phyloP scores from a whole-genome alignment of 2,797 vertebrate species.

The Enteromius radiatus region DNA sequence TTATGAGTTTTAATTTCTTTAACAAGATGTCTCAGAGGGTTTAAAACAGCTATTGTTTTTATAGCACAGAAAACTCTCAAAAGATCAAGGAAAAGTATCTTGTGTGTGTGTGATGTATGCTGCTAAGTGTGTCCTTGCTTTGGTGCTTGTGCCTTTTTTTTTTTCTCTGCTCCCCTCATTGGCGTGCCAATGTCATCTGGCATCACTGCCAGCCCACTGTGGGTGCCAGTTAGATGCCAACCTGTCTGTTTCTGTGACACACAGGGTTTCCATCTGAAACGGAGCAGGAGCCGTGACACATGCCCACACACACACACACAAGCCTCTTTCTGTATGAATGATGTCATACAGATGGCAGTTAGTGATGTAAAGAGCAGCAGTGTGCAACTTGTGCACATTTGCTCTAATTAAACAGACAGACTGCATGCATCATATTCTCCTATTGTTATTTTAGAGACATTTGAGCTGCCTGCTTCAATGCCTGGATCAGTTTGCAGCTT shows the following conservation, averaged over 20 bases:
- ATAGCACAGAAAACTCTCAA: constrained; percentile 3
- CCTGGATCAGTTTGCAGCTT: not conserved
- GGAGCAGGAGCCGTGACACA: not conserved
- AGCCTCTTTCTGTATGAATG: not conserved
- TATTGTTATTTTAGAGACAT: constrained; percentile 3
- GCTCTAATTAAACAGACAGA: not conserved
- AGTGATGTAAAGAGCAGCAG: not conserved
- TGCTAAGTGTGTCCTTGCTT: constrained; percentile 7
- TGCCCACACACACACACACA: not conserved
- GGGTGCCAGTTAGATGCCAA: constrained; percentile 31
- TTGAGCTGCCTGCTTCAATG: not conserved
- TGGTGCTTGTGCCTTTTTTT: not conserved
- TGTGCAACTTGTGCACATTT: not conserved
- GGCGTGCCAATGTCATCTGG: constrained; percentile 38
- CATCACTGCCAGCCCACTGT: not conserved
- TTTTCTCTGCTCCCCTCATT: not conserved
- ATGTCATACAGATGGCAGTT: not conserved
- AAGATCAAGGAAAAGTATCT: not conserved
- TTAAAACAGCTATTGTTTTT: not conserved
- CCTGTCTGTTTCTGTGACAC: constrained; percentile 31
- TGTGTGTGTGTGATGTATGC: not conserved
- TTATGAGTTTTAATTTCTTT: not conserved
- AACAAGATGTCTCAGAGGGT: not conserved
- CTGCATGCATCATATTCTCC: not conserved
- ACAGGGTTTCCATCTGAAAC: constrained; percentile 14